A percentile compares a stretch with the other conserved stretches of the same genome.
phyloP scores from a whole-genome alignment of 2,888 invertebrate species.

The Balanococcus diminutus region DNA sequence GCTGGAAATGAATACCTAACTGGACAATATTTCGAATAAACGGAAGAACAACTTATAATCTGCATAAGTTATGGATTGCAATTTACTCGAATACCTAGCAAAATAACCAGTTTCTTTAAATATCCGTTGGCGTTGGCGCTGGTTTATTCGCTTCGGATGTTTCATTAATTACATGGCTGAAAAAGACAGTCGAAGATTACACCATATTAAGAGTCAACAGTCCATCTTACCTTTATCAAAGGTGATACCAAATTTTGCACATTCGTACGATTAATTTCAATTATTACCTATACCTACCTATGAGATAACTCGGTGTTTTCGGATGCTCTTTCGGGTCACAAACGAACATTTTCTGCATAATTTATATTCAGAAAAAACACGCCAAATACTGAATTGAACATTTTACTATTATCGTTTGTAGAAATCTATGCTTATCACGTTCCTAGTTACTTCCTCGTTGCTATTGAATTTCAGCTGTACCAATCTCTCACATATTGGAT shows the following conservation, averaged over 20 bases:
- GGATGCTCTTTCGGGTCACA: neutral
- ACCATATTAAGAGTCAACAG: too few species aligned
- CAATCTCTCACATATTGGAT: neutral
- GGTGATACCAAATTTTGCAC: neutral
- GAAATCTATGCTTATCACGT: neutral
- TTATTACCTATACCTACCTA: too few species aligned
- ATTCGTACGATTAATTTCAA: neutral
- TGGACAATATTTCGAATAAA: neutral
- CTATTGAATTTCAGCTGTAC: neutral
- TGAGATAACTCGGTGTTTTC: too few species aligned
- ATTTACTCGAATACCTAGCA: conserved; percentile 23
- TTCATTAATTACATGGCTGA: neutral
- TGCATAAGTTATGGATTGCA: conserved; percentile 19
- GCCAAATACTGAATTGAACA: neutral
- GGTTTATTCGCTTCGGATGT: neutral
- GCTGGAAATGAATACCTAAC: neutral
- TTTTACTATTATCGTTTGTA: neutral
- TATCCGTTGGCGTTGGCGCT: neutral
- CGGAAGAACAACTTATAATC: conserved; percentile 40
- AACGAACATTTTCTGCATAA: neutral
- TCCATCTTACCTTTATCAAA: neutral
- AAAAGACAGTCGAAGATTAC: neutral
- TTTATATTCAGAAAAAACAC: neutral
- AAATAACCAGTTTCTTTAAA: conserved; percentile 26
- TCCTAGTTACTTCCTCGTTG: neutral